A percentile compares a stretch with the other conserved stretches of the same genome.
phyloP scores from a whole-genome alignment of 2,797 vertebrate species.

The Anguilla marmorata region DNA sequence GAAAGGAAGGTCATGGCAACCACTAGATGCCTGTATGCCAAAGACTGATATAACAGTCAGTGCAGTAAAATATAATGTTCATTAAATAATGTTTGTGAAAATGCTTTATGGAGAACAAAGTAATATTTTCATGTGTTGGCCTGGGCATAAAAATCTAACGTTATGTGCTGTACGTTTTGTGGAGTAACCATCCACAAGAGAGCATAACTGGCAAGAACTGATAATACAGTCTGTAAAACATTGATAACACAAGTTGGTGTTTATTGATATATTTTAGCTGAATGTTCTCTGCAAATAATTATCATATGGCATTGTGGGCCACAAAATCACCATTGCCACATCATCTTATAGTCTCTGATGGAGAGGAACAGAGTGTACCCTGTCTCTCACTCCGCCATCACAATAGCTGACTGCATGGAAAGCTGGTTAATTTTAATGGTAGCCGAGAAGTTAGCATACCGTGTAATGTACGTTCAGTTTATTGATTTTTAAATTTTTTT shows the following conservation, averaged over 20 bases:
- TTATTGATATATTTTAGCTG: too few species aligned
- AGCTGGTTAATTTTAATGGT: constrained; percentile 38
- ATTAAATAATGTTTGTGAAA: not conserved
- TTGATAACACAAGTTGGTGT: not conserved
- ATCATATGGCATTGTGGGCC: too few species aligned
- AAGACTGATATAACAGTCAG: not conserved
- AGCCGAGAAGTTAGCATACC: constrained; percentile 35
- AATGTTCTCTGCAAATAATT: too few species aligned
- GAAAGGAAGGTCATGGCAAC: not conserved
- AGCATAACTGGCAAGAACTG: not conserved
- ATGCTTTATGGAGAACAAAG: not conserved
- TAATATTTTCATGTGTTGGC: not conserved
- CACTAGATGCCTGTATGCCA: not conserved
- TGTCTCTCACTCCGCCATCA: not conserved
- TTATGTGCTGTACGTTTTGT: not conserved
- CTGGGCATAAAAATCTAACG: not conserved
- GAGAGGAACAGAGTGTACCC: not conserved
- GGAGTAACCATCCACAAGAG: not conserved
- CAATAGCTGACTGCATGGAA: constrained; percentile 36
- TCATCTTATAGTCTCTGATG: not conserved
- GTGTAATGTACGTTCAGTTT: constrained; percentile 26
- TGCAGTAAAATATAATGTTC: not conserved
- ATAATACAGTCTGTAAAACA: not conserved
- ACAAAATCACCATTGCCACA: too few species aligned
- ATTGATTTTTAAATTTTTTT: constrained; percentile 37